Evolutionary conservation across 2,113 vertebrate species (phyloP).

Genomic region (Onychostruthus taczanowskii): DNA sequence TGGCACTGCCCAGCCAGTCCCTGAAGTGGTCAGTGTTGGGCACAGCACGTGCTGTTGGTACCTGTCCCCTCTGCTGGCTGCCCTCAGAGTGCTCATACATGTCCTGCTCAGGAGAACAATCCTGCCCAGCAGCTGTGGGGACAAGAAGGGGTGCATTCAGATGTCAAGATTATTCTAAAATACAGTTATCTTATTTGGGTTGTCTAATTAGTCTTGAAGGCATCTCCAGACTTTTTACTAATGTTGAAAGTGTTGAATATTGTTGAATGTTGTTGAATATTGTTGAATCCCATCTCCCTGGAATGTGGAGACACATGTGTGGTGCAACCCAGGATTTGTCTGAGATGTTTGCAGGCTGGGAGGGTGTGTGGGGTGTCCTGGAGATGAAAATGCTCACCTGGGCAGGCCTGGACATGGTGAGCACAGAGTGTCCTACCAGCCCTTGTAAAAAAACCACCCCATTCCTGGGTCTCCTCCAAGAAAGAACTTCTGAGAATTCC

Average conservation of each 20-base stretch:
- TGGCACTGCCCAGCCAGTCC: fast-evolving
- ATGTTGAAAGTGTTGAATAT: background rate
- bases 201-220: background rate
- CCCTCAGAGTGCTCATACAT: background rate
- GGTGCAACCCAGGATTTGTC: background rate
- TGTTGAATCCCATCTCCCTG: background rate
- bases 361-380: background rate
- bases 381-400: background rate
- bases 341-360: background rate
- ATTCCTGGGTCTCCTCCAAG: background rate
- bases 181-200: background rate
- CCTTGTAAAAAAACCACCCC: background rate
- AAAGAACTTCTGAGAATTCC: background rate
- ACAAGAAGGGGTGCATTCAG: background rate
- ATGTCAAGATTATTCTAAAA: background rate
- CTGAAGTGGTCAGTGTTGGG: background rate
- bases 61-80: background rate
- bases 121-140: background rate
- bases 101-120: background rate
- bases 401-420: background rate
- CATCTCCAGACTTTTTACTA: background rate
- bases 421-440: background rate
- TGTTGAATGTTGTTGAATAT: too few relatives aligned
- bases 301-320: background rate
- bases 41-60: background rate